A percentile compares a stretch with the other conserved stretches of the same genome.
Conservation (phyloP, 2,113 vertebrate genomes). For the Oophaga pumilio region DNA sequence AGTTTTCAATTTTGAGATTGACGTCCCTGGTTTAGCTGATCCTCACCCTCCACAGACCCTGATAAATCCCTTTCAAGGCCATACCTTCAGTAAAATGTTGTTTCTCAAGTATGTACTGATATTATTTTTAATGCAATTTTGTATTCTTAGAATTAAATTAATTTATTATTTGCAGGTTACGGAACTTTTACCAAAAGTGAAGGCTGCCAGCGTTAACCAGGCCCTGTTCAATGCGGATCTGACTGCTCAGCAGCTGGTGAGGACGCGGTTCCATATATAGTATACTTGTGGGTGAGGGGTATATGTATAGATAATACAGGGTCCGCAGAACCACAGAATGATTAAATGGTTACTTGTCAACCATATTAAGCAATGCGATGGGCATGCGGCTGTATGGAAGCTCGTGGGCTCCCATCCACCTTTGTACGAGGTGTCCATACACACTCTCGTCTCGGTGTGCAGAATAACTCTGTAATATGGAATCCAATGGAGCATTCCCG, state of each 20-base stretch:
- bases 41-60: no score
- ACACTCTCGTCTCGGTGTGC: not conserved
- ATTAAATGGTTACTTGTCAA: not conserved
- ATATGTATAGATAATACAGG: not conserved
- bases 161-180: slow-evolving; percentile 74
- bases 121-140: not conserved
- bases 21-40: no score
- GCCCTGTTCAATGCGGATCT: slow-evolving; percentile 81
- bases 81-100: no score
- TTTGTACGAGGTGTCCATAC: not conserved
- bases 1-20: no score
- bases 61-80: no score
- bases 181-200: slow-evolving; percentile 76
- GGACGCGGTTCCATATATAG: slow-evolving; percentile 27
- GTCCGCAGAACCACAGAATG: not conserved
- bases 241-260: slow-evolving; percentile 83
- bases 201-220: slow-evolving; percentile 74
- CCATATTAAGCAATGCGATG: not conserved
- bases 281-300: not conserved
- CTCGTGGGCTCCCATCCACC: accelerated
- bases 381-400: not conserved
- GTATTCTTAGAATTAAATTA: not conserved
- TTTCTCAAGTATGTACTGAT: no score
- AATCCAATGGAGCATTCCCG: not conserved
- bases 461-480: not conserved